Percentiles rank a stretch among this genome's conserved stretches.
These are phyloP conservation scores for Hermaeophaga mercurialis DNA, from an alignment of 2,888 invertebrate species.

Conservation along the genomic window DNA sequence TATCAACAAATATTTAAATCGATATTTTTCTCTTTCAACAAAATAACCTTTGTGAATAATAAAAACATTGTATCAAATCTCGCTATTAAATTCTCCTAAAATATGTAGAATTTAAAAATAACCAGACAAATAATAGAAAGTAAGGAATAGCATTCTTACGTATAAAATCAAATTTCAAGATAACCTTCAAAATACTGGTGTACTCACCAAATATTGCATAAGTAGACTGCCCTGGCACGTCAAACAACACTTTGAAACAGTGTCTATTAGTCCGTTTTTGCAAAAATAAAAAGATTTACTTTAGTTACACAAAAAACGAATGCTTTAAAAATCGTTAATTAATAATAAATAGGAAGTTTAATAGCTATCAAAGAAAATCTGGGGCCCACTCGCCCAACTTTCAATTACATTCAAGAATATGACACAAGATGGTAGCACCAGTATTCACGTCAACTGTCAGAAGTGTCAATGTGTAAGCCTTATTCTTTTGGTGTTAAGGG, in stretches of 20 bases:
- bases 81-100: too few relatives aligned
- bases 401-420: slow-evolving; percentile 12
- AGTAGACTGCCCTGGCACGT: slow-evolving; percentile 32
- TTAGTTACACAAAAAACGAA: slow-evolving; percentile 23
- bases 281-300: slow-evolving; percentile 7
- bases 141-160: slow-evolving; percentile 23
- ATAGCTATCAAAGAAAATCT: slow-evolving; percentile 32
- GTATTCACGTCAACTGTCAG: not conserved
- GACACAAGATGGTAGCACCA: slow-evolving; percentile 12
- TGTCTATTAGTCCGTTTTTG: slow-evolving; percentile 14
- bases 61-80: too few relatives aligned
- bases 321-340: slow-evolving; percentile 26
- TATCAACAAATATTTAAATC: slow-evolving; percentile 13
- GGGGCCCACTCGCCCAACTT: slow-evolving; percentile 32
- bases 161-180: slow-evolving; percentile 31
- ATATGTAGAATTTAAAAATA: slow-evolving; percentile 22
- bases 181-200: slow-evolving; percentile 42
- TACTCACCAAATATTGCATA: slow-evolving; percentile 46
- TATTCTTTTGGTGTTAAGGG: too few relatives aligned
- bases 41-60: not conserved
- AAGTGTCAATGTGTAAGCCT: not conserved
- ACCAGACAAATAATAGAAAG: slow-evolving; percentile 28
- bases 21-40: too few relatives aligned
- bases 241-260: slow-evolving; percentile 32
- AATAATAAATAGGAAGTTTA: slow-evolving; percentile 23